Conservation (phyloP, 2,888 invertebrate species). For the Cenopis cana region DNA sequence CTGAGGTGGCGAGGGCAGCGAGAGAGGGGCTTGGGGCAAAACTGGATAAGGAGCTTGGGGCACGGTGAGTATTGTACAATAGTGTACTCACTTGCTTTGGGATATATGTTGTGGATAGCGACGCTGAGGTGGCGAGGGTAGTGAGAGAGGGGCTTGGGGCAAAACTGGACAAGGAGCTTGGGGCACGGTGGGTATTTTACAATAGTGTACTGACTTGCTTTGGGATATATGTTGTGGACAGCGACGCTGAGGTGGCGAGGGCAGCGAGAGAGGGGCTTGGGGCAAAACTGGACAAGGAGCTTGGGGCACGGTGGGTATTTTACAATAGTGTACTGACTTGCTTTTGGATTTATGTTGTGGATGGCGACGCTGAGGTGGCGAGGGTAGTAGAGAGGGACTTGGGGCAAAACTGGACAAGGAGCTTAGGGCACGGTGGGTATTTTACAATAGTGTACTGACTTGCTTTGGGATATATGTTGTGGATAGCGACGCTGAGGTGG, state of each 20-base stretch:
- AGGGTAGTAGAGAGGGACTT: no score
- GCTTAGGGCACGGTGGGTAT: slow-evolving; percentile 49
- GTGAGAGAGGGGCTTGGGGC: slow-evolving; percentile 35
- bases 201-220: slow-evolving; percentile 38
- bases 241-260: slow-evolving; percentile 13
- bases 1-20: slow-evolving; percentile 8
- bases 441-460: background rate
- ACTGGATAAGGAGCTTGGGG: slow-evolving; percentile 44
- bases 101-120: slow-evolving; percentile 41
- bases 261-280: slow-evolving; percentile 38
- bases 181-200: no score
- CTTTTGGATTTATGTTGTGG: background rate
- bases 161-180: slow-evolving; percentile 47
- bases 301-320: slow-evolving; percentile 39
- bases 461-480: background rate
- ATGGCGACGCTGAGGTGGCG: no score
- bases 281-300: slow-evolving; percentile 46
- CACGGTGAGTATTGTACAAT: no score
- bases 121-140: slow-evolving; percentile 9
- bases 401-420: slow-evolving; percentile 48
- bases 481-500: background rate
- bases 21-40: slow-evolving; percentile 38
- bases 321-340: no score
- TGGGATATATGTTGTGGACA: slow-evolving; percentile 43
- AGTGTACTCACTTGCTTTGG: slow-evolving; percentile 38